Base-by-base conservation (phyloP, 2,888 invertebrate species). In the Chymomyza fuscimana region DNA sequence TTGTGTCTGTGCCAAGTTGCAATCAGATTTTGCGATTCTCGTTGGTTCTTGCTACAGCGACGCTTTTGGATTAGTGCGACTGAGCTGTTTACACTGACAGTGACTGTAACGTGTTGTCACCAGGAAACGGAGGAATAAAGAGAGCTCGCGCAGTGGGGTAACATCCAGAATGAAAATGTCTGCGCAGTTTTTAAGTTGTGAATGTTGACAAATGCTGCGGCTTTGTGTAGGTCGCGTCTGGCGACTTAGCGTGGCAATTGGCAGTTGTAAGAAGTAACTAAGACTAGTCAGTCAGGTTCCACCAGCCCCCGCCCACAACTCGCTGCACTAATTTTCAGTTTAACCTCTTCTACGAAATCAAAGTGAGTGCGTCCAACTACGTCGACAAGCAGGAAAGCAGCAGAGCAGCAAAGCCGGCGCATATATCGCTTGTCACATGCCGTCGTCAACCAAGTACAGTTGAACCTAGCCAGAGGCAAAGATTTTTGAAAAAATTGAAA, bases 351-450 rank as follows among this genome's bases (percentile, higher is more conserved):
- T 7, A 25, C 12, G 52, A 54, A 22, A 19, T 58, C 25, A 58
- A 15, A 25, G 60, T 54, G 54, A 62, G 73, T 67, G 67, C 72
- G 73, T 73, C 72, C 73, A 73, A 67, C 16, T 15, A 54, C 54
- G 54, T 19, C 16, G 19, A 22, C 16, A 54, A 54, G 19, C 15
- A 58, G 25, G 58, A 58, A 58, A 25, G 58, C 5, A 19, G 58
- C 7, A 58, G 29, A 54, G 54, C 54, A 46, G 4, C 12, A 12
- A 46, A 46, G 40, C 40, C 40, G 12, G 40, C 12, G 40, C 40
- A 46, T 12, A 46, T 46, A 46, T 46, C 40, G 40, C 40, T 46
- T 46, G 40, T 46, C 40, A 12, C 12, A 46, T 46, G 40, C 40
- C 40, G 40, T 12, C 40, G 2, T 5, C 12, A 10, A 12, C 3